Percentiles rank a stretch among this genome's conserved stretches.
These are phyloP conservation scores for Embiotoca jacksoni DNA, from an alignment of 2,113 vertebrate species.

Conservation along the genomic window DNA sequence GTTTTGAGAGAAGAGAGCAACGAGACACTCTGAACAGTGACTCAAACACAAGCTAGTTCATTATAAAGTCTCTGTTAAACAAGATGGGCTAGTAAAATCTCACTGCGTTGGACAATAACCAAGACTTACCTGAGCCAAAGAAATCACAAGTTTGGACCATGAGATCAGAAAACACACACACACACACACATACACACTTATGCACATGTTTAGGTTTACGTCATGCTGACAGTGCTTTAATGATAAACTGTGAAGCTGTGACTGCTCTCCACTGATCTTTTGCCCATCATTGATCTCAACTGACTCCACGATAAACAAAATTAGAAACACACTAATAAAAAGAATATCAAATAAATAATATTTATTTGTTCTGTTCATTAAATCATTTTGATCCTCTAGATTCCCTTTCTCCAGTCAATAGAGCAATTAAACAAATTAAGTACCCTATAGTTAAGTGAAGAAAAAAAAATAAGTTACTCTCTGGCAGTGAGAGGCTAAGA, in stretches of 20 bases:
- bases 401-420: background rate
- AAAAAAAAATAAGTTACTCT: background rate
- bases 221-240: background rate
- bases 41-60: slow-evolving; percentile 91
- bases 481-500: no score
- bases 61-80: slow-evolving; percentile 92
- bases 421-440: background rate
- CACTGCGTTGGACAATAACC: slow-evolving; percentile 84
- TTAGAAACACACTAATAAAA: no score
- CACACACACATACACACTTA: background rate
- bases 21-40: slow-evolving; percentile 55
- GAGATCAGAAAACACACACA: slow-evolving; percentile 7
- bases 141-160: slow-evolving; percentile 30
- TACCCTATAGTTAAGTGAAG: background rate
- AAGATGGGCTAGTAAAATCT: slow-evolving; percentile 87
- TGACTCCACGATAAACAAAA: no score
- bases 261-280: no score
- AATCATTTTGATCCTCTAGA: background rate
- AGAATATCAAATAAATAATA: no score
- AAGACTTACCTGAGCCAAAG: slow-evolving; percentile 7
- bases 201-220: background rate
- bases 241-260: background rate
- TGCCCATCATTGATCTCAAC: no score
- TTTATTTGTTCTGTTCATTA: background rate
- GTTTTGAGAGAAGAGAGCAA: slow-evolving; percentile 78